Base-by-base conservation (phyloP, 1,140 invertebrate genomes). In the Drosophila burlai region DNA sequence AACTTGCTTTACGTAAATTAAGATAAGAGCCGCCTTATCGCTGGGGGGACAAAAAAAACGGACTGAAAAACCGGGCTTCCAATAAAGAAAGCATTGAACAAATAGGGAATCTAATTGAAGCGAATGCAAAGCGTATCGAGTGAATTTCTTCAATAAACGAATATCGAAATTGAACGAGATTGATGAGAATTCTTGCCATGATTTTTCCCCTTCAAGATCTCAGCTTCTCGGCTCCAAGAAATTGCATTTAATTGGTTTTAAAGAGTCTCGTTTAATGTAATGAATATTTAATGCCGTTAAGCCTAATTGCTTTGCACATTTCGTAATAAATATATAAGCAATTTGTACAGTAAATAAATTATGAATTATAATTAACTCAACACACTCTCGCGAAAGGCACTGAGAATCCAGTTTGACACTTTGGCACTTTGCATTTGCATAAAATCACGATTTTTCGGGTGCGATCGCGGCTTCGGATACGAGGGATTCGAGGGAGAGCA, bases 1-100 rank as follows among this genome's bases (percentile, higher is more conserved):
- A 66, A 77, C 76, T 82, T 67, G 64, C 69, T 81, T 71, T 77
- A 64, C 78, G 78, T 85, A 63, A 83, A 69, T 69, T 80, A 40
- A 78, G 84, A 89, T 90, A 89, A 89, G 78, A 65, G 49, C 47
- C 38, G 24, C 18, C 60, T 76, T 89, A 89, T 89, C 84, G 76
- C 50, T 67, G 49, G 34, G 38, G 24, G 24, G 24, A 24, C 24
- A 54, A 34, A 80, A 49, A 47, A 50, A 50, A 50, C 8, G 24
- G 3, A n/a, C 24, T 2, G 16, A 50, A 50, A 50, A 64, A 72
- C 47, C 43, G 21, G 10, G 38, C 40, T 46, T 13, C 16, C 47
- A 67, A 68, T 71, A 71, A 71, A 68, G 46, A 65, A 58, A 58
- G 69, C 31, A n/a, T 31, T 60, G 62, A 64, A 50, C 38, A 66